phyloP scores from a whole-genome alignment of 2,888 invertebrate genomes.

The Ectemnius lituratus region DNA sequence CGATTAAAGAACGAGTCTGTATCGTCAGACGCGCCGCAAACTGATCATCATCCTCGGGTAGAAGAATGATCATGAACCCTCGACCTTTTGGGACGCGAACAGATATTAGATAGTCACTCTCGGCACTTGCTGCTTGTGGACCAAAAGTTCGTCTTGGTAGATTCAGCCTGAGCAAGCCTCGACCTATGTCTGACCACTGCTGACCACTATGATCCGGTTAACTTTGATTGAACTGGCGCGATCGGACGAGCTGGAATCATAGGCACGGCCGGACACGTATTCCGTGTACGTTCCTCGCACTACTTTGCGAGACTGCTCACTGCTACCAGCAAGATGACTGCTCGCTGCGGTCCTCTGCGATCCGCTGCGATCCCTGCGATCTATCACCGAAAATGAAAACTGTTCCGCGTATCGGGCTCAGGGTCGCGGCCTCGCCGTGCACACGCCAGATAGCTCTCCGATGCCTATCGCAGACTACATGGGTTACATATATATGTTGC shows the following conservation, averaged over 20 bases:
- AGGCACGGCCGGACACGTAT: background rate
- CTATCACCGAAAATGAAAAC: constrained; percentile 37
- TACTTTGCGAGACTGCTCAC: background rate
- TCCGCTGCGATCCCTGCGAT: constrained; percentile 12
- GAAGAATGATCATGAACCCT: constrained; percentile 54
- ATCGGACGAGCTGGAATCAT: no score
- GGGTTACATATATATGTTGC: background rate
- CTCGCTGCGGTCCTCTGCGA: background rate
- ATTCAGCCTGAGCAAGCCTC: constrained; percentile 38
- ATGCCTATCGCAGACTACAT: background rate
- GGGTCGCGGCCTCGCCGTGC: constrained; percentile 62
- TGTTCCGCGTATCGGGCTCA: constrained; percentile 60
- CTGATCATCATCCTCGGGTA: constrained; percentile 48
- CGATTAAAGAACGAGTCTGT: constrained; percentile 14
- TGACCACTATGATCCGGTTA: constrained; percentile 2
- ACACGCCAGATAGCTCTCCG: constrained; percentile 7
- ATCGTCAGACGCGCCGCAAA: constrained; percentile 45
- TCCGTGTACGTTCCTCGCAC: constrained; percentile 5
- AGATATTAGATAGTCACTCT: constrained; percentile 33
- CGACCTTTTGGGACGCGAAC: constrained; percentile 54
- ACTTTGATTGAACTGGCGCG: background rate
- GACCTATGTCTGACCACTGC: constrained; percentile 49
- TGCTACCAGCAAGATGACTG: background rate
- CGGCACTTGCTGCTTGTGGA: constrained; percentile 1
- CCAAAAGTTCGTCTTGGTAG: constrained; percentile 21